Conservation (phyloP, 2,888 invertebrate genomes). For the Miltochrista miniata region DNA sequence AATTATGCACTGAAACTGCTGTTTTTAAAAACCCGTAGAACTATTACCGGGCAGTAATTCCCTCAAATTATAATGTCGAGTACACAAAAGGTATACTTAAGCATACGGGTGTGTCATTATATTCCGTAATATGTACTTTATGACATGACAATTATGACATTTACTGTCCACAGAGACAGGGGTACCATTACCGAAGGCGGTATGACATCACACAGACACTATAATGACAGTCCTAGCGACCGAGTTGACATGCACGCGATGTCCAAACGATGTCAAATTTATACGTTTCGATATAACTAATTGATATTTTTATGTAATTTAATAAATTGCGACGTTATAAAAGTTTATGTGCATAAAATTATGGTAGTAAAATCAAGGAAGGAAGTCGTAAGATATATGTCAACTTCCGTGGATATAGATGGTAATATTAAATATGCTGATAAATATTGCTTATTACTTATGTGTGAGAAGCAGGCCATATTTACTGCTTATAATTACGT, state of each 20-base stretch:
- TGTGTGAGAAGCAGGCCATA: slow-evolving; percentile 10
- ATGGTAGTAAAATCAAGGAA: slow-evolving; percentile 19
- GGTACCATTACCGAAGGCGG: slow-evolving; percentile 39
- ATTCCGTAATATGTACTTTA: slow-evolving; percentile 28
- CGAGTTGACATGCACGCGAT: slow-evolving; percentile 42
- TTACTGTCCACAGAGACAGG: slow-evolving; percentile 26
- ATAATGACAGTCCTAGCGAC: slow-evolving; percentile 32
- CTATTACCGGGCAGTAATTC: too few relatives aligned
- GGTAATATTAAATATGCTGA: slow-evolving; percentile 25
- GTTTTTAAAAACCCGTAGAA: too few relatives aligned
- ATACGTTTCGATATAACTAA: slow-evolving; percentile 28
- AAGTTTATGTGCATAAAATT: too few relatives aligned
- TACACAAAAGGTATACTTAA: not conserved
- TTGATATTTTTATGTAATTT: slow-evolving; percentile 35
- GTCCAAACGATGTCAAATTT: slow-evolving; percentile 28
- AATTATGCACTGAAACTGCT: too few relatives aligned
- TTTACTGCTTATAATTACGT: not conserved
- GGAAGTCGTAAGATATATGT: slow-evolving; percentile 31
- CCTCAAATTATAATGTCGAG: too few relatives aligned
- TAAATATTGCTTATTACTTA: slow-evolving; percentile 4
- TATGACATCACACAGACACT: slow-evolving; percentile 39
- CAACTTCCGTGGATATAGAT: slow-evolving; percentile 15
- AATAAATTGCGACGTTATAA: slow-evolving; percentile 25
- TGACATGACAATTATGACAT: slow-evolving; percentile 32
- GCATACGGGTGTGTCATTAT: slow-evolving; percentile 22